phyloP scores from a whole-genome alignment of 2,888 invertebrate species.

The Dryadula phaetusa region DNA sequence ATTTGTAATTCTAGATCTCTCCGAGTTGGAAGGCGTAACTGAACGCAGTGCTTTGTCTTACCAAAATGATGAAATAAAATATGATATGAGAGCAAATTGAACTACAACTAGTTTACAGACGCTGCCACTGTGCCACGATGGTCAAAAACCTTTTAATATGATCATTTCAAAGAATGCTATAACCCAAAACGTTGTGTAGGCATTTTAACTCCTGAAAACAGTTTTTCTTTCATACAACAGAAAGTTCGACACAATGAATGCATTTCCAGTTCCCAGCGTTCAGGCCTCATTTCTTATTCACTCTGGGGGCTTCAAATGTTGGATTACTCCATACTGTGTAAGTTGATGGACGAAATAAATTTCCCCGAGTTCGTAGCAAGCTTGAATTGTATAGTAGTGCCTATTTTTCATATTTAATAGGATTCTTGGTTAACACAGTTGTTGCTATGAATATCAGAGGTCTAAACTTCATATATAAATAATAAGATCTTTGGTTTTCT shows the following conservation, averaged over 20 bases:
- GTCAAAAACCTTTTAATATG: no score
- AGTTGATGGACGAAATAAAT: slow-evolving; percentile 9
- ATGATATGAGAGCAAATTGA: no score
- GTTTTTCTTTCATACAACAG: slow-evolving; percentile 16
- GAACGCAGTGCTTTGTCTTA: no score
- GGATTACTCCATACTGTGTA: slow-evolving; percentile 6
- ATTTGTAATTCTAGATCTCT: no score
- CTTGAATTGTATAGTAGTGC: slow-evolving; percentile 10
- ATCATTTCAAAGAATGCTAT: no score
- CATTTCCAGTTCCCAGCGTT: background rate
- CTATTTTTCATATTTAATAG: slow-evolving; percentile 14
- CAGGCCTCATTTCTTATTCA: slow-evolving; percentile 21
- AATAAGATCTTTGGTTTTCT: no score
- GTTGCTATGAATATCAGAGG: background rate
- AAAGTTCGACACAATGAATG: slow-evolving; percentile 1
- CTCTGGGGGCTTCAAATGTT: slow-evolving; percentile 16
- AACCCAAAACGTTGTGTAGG: no score
- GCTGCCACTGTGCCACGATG: no score
- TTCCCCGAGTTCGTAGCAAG: background rate
- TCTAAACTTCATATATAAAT: no score
- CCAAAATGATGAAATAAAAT: no score
- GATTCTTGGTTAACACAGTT: background rate
- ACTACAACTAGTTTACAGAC: no score
- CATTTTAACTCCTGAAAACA: background rate
- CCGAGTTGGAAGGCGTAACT: no score